phyloP scores from a whole-genome alignment of 2,797 vertebrate genomes.

The Poecilia wingei region DNA sequence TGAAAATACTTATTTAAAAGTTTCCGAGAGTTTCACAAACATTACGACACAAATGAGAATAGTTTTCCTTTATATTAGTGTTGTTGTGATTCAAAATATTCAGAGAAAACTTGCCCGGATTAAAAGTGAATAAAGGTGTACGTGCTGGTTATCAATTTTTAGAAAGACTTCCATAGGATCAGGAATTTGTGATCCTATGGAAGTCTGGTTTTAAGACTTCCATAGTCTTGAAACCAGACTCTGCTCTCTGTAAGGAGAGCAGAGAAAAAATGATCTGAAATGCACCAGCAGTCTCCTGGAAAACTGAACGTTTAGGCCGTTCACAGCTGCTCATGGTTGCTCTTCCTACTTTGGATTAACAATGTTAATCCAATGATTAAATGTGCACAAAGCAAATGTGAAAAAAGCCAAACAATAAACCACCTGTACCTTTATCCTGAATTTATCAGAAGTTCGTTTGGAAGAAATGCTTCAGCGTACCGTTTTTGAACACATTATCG shows the following conservation, averaged over 20 bases:
- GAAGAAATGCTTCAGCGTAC: not conserved
- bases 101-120: not conserved
- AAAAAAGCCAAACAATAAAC: not conserved
- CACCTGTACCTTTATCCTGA: not conserved
- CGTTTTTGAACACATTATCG: not conserved
- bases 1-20: not conserved
- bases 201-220: no score
- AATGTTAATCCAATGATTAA: not conserved
- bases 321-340: not conserved
- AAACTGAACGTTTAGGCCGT: not conserved
- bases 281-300: not conserved
- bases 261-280: not conserved
- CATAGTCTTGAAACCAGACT: no score
- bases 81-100: not conserved
- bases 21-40: not conserved
- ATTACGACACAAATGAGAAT: not conserved
- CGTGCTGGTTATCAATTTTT: not conserved
- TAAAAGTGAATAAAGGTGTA: not conserved
- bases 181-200: no score
- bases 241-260: not conserved
- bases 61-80: not conserved
- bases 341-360: not conserved
- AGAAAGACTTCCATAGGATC: not conserved
- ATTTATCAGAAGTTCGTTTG: not conserved
- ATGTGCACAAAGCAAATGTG: not conserved